Evolutionary conservation across 2,888 invertebrate species (phyloP).

Genomic region (Sinotaia quadrata): DNA sequence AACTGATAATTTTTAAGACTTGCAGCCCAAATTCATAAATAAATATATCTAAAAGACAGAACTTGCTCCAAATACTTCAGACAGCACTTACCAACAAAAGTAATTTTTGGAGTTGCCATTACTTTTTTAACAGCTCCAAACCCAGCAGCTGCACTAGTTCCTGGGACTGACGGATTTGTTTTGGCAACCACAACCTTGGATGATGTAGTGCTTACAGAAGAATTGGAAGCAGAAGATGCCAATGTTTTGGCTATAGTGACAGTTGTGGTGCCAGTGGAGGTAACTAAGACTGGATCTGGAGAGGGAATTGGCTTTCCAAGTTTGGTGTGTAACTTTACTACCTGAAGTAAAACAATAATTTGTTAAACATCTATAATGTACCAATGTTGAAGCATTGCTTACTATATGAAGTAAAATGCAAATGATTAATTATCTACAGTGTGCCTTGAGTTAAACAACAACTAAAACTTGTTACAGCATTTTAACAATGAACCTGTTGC

Average conservation of each 20-base stretch:
- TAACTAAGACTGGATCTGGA: conserved; percentile 90
- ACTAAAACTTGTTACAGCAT: no score
- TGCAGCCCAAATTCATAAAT: no score
- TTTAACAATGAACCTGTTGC: no score
- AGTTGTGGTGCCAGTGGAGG: conserved; percentile 32
- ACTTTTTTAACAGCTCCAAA: conserved; percentile 69
- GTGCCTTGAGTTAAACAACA: no score
- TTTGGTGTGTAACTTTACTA: conserved; percentile 93
- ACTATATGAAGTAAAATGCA: not conserved
- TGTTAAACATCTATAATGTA: not conserved
- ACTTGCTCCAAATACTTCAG: no score
- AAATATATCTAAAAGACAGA: no score
- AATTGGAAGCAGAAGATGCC: not conserved
- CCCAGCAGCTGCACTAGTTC: conserved; percentile 21
- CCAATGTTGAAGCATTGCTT: not conserved
- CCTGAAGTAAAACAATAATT: conserved; percentile 68
- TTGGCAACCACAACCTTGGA: conserved; percentile 29
- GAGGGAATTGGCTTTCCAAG: conserved; percentile 98
- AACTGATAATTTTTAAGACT: no score
- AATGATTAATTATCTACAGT: not conserved
- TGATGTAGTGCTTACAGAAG: conserved; percentile 33
- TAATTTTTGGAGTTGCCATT: conserved; percentile 84
- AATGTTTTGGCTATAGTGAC: not conserved
- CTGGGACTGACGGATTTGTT: not conserved
- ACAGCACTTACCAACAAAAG: conserved; percentile 79